Evolutionary conservation across 2,797 vertebrate genomes (phyloP).

Genomic region (Acanthopagrus latus): DNA sequence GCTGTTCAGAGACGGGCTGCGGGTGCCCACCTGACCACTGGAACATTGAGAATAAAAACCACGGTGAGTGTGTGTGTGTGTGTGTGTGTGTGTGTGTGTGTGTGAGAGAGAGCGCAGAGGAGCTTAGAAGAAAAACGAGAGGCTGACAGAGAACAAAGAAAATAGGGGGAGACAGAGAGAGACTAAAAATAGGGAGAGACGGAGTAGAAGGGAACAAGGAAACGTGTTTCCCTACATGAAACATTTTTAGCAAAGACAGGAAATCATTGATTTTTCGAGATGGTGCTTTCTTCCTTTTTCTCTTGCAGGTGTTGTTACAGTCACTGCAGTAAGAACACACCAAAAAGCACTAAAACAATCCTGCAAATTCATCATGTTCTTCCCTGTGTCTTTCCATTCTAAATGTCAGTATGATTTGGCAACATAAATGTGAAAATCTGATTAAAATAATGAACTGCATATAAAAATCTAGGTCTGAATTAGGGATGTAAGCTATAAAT

Average conservation of each 20-base stretch:
- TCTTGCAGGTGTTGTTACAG: conserved; percentile 26
- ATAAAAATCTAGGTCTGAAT: not conserved
- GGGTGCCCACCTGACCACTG: conserved; percentile 96
- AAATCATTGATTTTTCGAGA: conserved; percentile 49
- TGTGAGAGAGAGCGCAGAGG: not conserved
- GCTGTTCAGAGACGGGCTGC: conserved; percentile 96
- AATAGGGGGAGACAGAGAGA: conserved; percentile 4
- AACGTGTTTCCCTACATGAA: conserved; percentile 18
- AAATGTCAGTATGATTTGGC: conserved; percentile 4
- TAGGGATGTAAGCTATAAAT: no score
- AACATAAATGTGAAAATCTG: conserved; percentile 2
- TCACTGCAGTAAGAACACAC: not conserved
- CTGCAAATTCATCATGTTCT: not conserved
- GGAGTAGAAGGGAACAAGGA: conserved; percentile 8
- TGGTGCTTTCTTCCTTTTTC: conserved; percentile 9
- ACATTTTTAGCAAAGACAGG: conserved; percentile 31
- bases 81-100: not conserved
- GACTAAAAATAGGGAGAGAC: not conserved
- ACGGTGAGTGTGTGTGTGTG: not conserved
- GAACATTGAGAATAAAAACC: conserved; percentile 46
- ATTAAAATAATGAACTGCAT: not conserved
- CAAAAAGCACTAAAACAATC: not conserved
- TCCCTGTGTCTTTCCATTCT: not conserved
- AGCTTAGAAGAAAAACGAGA: conserved; percentile 8
- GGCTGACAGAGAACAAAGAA: conserved; percentile 5